Evolutionary conservation across 1,140 invertebrate species (phyloP), one percentile per base, ranked within the genome.

Genomic region (Heliconius hermathena): DNA sequence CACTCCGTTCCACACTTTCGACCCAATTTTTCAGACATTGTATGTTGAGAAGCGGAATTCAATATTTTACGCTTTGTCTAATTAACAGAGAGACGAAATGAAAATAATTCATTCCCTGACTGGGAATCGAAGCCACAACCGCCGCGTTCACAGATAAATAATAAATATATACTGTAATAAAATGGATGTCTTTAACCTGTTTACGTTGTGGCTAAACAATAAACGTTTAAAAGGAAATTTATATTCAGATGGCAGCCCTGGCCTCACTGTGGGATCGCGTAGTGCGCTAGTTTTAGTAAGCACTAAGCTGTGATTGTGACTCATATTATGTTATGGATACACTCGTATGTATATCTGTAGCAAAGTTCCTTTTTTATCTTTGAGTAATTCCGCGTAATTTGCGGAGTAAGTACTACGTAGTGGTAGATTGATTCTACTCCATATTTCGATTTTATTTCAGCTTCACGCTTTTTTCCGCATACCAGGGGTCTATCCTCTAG

Each of bases 281-380:
- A 77, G 70, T 77, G 70, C 70, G 66, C 70, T 75, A 79, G 66
- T 74, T 75, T 75, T 66, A 76, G 74, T 38, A 79, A 57, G 60
- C 73, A 76, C 29, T 38, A 75, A 57, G 60, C 73, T 75, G 70
- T 41, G 78, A 26, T 54, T 79, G 78, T 75, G 73, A 71, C 5
- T 79, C 41, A 36, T 22, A 41, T 71, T 71, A n/a, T 52, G 8
- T 20, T 46, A 46, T 46, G 41, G 41, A 46, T 46, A 46, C 13
- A 46, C 41, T 57, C n/a, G 8, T 57, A 11, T 57, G 54, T 22
- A 22, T 22, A 22, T 57, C 20, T 57, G 54, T 57, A 4, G 54
- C 20, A 22, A 57, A 22, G n/a, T 57, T 57, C 20, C 9, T 57
- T 57, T 54, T 57, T 57, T 52, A 20, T 57, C 20, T 57, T 22